Percentiles rank a stretch among this genome's conserved stretches.
These are phyloP conservation scores for Syngnathoides biaculeatus DNA, from an alignment of 2,113 vertebrate genomes.

Conservation along the genomic window DNA sequence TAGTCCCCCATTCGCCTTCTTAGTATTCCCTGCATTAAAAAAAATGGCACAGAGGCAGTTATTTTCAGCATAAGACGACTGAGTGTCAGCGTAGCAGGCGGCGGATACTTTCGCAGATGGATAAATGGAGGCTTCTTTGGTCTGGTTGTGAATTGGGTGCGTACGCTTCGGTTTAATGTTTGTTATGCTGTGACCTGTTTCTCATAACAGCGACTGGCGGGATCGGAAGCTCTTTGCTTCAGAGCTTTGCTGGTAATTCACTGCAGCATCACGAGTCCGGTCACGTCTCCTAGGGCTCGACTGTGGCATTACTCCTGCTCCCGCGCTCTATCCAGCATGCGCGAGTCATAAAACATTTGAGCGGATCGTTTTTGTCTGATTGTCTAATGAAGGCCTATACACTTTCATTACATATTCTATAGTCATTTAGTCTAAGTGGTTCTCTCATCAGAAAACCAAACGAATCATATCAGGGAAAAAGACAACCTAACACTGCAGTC, in stretches of 20 bases:
- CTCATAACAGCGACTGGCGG: constrained; percentile 21
- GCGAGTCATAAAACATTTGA: constrained; percentile 37
- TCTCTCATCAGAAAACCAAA: constrained; percentile 22
- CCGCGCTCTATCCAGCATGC: not conserved
- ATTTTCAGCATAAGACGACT: constrained; percentile 15
- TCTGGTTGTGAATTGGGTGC: constrained; percentile 21
- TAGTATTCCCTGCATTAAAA: constrained; percentile 21
- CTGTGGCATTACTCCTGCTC: constrained; percentile 18
- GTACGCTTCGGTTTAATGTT: constrained; percentile 13
- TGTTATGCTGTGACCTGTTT: constrained; percentile 25
- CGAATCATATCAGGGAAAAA: constrained; percentile 10
- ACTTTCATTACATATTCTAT: constrained; percentile 29
- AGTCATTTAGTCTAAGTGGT: constrained; percentile 37
- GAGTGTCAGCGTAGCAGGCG: constrained; percentile 15
- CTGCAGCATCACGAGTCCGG: constrained; percentile 36
- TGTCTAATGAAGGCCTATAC: constrained; percentile 33
- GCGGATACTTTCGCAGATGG: constrained; percentile 19
- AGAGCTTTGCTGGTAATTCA: constrained; percentile 42
- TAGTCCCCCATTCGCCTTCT: constrained; percentile 15
- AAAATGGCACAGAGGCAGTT: constrained; percentile 3
- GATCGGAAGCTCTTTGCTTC: constrained; percentile 33
- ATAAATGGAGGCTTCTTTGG: constrained; percentile 22
- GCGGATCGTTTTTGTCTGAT: constrained; percentile 35
- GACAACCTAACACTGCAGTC: constrained; percentile 3
- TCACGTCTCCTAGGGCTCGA: constrained; percentile 37